phyloP scores from a whole-genome alignment of 2,797 vertebrate genomes.

The Typhlichthys subterraneus region DNA sequence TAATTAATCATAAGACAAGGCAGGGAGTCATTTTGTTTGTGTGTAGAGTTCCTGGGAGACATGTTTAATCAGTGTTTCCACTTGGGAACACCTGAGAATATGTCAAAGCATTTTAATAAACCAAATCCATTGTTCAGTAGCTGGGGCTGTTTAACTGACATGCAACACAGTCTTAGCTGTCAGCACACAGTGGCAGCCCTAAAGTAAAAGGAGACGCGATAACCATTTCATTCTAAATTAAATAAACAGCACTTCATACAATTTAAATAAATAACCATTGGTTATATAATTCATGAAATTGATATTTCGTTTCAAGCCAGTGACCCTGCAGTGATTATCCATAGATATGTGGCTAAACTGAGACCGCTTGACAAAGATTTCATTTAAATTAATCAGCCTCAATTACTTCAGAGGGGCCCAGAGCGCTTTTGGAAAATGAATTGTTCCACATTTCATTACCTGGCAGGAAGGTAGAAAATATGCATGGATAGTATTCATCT shows the following conservation, averaged over 20 bases:
- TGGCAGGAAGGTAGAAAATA: slow-evolving; percentile 31
- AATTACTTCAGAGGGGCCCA: slow-evolving; percentile 54
- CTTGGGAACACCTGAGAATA: slow-evolving; percentile 95
- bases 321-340: slow-evolving; percentile 73
- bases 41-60: slow-evolving; percentile 86
- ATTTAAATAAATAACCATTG: slow-evolving; percentile 70
- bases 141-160: slow-evolving; percentile 88
- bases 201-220: slow-evolving; percentile 42
- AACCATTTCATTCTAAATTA: slow-evolving; percentile 65
- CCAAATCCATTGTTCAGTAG: slow-evolving; percentile 88
- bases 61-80: slow-evolving; percentile 92
- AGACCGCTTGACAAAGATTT: slow-evolving; percentile 45
- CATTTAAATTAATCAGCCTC: slow-evolving; percentile 71
- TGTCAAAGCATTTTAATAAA: slow-evolving; percentile 85
- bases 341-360: slow-evolving; percentile 61
- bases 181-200: slow-evolving; percentile 40
- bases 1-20: slow-evolving; percentile 96
- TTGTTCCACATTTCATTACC: slow-evolving; percentile 65
- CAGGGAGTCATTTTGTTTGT: slow-evolving; percentile 91
- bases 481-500: not conserved
- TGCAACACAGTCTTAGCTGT: slow-evolving; percentile 58
- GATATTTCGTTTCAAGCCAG: slow-evolving; percentile 50
- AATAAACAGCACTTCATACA: slow-evolving; percentile 70
- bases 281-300: slow-evolving; percentile 66
- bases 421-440: slow-evolving; percentile 58